These are phyloP conservation scores for Odobenus rosmarus DNA, from an alignment of 2,113 vertebrate genomes.

Conservation along the genomic window DNA sequence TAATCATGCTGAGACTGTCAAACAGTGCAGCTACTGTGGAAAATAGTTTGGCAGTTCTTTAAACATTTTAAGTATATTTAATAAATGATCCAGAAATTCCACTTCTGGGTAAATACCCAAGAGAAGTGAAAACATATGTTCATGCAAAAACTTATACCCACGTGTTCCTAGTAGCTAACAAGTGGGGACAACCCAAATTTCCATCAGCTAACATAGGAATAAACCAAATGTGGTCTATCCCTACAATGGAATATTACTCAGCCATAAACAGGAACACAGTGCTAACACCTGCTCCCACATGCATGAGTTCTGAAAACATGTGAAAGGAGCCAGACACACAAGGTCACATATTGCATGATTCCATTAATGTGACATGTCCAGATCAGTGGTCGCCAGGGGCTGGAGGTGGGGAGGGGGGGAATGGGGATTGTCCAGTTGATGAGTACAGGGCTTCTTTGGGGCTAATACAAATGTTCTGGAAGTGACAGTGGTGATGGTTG, in stretches of 20 bases:
- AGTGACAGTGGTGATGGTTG: too few species aligned
- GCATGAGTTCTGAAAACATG: not conserved
- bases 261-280: too few species aligned
- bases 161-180: not conserved
- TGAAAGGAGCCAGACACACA: not conserved
- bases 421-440: fast-evolving
- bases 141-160: not conserved
- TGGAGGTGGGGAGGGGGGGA: fast-evolving
- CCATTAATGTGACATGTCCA: not conserved
- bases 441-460: not conserved
- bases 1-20: not conserved
- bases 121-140: not conserved
- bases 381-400: not conserved
- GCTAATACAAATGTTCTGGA: not conserved
- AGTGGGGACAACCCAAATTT: not conserved
- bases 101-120: not conserved
- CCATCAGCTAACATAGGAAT: not conserved
- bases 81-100: not conserved
- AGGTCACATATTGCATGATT: not conserved
- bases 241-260: fast-evolving
- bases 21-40: not conserved
- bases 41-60: not conserved
- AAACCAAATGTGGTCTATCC: not conserved
- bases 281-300: fast-evolving
- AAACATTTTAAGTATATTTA: not conserved